Evolutionary conservation across 2,888 invertebrate genomes (phyloP).

Genomic region (Cheilosia vulpina): DNA sequence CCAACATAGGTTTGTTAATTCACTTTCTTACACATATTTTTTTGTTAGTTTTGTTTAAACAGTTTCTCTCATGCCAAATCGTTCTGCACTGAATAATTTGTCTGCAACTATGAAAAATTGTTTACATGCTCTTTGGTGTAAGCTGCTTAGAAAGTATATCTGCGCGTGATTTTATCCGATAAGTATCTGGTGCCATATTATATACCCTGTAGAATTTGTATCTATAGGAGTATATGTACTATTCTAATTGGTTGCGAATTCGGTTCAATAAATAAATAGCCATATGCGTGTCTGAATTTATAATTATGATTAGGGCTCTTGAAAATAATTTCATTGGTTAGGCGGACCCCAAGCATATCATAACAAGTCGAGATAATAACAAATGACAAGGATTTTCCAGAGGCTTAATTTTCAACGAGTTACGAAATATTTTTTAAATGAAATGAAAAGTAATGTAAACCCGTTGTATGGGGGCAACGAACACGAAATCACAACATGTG

Average conservation of each 20-base stretch:
- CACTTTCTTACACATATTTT: conserved; percentile 38
- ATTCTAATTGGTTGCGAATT: conserved; percentile 1
- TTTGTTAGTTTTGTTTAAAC: conserved; percentile 15
- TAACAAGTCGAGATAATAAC: neutral
- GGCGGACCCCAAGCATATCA: neutral
- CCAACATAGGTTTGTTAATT: conserved; percentile 5
- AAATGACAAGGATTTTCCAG: neutral
- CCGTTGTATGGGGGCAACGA: neutral
- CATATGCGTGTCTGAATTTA: neutral
- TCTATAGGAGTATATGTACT: neutral
- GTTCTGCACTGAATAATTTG: conserved; percentile 60
- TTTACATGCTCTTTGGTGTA: conserved; percentile 15
- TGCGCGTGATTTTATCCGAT: conserved; percentile 43
- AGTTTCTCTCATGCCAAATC: conserved; percentile 27
- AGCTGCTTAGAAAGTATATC: conserved; percentile 48
- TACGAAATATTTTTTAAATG: conserved; percentile 24
- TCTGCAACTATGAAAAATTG: conserved; percentile 44
- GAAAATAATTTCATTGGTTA: conserved; percentile 1
- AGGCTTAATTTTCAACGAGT: neutral
- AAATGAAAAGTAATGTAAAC: conserved; percentile 18
- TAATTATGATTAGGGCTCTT: conserved; percentile 1
- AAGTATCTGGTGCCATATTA: conserved; percentile 6
- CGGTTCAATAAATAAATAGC: neutral
- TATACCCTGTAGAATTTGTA: neutral
- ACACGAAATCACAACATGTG: neutral